Base-by-base conservation (phyloP, 2,113 vertebrate species). In the Phalacrocorax aristotelis region DNA sequence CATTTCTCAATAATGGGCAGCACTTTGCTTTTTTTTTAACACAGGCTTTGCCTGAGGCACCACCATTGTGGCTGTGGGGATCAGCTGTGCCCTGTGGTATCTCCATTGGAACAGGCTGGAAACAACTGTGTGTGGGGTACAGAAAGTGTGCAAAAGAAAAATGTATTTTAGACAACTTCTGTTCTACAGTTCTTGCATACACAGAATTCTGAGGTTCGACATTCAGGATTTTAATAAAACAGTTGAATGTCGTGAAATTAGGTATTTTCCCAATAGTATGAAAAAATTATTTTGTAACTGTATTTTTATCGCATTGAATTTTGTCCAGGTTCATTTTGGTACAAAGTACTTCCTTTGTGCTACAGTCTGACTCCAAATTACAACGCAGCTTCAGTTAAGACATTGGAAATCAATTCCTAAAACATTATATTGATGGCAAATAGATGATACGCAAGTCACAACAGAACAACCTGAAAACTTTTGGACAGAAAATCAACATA, bases 361-460 rank as follows among this genome's bases (percentile, higher is more conserved):
- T 81, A 83, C 48, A 68, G 26, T 64, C 61, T 87, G 55, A 52
- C 44, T 92, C 18, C 36, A 72, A 94, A 81, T 90, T 89, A 60
- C 69, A 65, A 38, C 40, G 36, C 44, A 87, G 34, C 34, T 80
- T 83, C 64, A 88, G 46, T 64, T 83, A 68, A 83, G 54, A 83
- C 76, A 96, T 34, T 93, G 78, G 65, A 95, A 96, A 93, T 90
- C 64, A 82, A 93, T 90, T 82, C 38, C 55, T 94, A 83, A 93
- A 89, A 77, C 25, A 65, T 79, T 83, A 78, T 91, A 94, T 93
- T 80, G 61, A 83, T 89, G 64, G 68, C 70, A 87, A 80, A 82
- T 49, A 94, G 89, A 94, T 76, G 34, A 89, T 58, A 95, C 13
- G 15, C 15, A 70, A 58, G 55, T 87, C 69, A 44, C 32, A 88